phyloP scores from a whole-genome alignment of 1,140 invertebrate species.

The Drosophila parvula region DNA sequence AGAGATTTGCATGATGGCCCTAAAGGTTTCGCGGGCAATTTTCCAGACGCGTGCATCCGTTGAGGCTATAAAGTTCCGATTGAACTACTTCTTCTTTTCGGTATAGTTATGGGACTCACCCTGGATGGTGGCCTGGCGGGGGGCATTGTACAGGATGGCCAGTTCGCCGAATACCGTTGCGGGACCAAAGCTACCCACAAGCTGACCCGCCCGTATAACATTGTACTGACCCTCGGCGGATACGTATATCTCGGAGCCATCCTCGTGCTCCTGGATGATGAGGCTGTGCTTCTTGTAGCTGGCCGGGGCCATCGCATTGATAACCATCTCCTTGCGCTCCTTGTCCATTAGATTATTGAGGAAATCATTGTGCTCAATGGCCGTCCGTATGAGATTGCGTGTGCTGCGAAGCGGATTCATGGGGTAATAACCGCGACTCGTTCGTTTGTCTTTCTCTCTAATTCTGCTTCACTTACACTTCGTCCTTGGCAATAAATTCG shows the following conservation, averaged over 20 bases:
- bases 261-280: constrained; percentile 95
- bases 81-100: background rate
- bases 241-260: constrained; percentile 91
- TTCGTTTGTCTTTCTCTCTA: constrained; percentile 39
- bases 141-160: constrained; percentile 96
- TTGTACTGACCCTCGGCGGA: constrained; percentile 94
- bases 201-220: constrained; percentile 91
- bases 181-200: constrained; percentile 91
- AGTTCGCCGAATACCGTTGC: constrained; percentile 97
- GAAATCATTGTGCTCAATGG: constrained; percentile 95
- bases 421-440: constrained; percentile 27
- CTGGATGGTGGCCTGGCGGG: constrained; percentile 92
- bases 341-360: constrained; percentile 94
- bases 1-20: constrained; percentile 94
- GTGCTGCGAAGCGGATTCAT: constrained; percentile 79
- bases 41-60: constrained; percentile 94
- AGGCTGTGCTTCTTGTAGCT: constrained; percentile 89
- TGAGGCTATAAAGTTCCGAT: constrained; percentile 86
- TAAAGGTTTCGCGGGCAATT: constrained; percentile 93
- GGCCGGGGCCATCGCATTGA: constrained; percentile 95
- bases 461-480: constrained; percentile 68
- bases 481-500: constrained; percentile 79
- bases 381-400: constrained; percentile 85
- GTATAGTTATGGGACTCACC: constrained; percentile 85
- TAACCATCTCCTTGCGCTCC: constrained; percentile 92